Evolutionary conservation across 2,888 invertebrate species (phyloP).

Genomic region (Tipula helvola): DNA sequence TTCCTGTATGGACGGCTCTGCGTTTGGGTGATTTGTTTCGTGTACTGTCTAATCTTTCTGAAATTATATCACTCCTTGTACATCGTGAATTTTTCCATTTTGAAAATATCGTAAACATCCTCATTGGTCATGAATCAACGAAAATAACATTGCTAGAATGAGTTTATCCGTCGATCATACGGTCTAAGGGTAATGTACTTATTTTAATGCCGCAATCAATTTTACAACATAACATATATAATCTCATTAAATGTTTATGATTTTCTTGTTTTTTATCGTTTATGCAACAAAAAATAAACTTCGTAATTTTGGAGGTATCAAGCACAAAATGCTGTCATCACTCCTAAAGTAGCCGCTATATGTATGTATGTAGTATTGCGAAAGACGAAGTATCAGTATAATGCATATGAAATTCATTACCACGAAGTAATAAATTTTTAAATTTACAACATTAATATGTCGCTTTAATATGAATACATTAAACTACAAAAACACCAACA

Average conservation of each 20-base stretch:
- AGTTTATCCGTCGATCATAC: too few species aligned
- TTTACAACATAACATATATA: not conserved
- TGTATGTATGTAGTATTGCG: not conserved
- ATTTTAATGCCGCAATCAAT: not conserved
- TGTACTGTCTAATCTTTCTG: too few species aligned
- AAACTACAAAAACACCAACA: not conserved
- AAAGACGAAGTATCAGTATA: too few species aligned
- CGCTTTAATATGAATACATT: not conserved
- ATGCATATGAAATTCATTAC: not conserved
- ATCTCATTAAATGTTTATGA: not conserved
- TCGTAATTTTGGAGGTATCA: not conserved
- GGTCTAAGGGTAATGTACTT: not conserved
- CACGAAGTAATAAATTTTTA: not conserved
- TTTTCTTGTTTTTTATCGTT: not conserved
- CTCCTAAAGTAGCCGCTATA: not conserved
- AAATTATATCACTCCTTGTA: too few species aligned
- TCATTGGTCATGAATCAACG: too few species aligned
- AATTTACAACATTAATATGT: not conserved
- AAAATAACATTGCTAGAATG: too few species aligned
- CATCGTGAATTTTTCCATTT: too few species aligned
- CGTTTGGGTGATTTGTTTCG: too few species aligned
- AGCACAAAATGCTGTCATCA: not conserved
- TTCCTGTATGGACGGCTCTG: too few species aligned
- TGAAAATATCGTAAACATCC: too few species aligned
- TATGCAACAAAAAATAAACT: not conserved